These are phyloP conservation scores for Haliclystus octoradiatus DNA, from an alignment of 30 jellyfish, hydroid and myxozoan species.

Conservation along the genomic window DNA sequence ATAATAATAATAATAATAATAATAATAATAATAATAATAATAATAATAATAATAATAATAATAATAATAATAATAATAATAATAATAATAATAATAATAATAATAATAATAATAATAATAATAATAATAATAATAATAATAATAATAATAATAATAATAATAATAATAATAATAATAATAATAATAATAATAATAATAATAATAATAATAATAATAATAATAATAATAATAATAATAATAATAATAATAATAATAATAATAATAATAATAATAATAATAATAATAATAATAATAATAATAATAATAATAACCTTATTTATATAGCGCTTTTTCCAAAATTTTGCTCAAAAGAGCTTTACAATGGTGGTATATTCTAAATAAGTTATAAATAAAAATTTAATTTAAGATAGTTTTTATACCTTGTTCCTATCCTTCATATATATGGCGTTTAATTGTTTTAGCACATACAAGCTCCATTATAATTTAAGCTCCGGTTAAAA, in stretches of 20 bases:
- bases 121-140: slow-evolving; percentile 11
- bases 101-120: slow-evolving; percentile 9
- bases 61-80: slow-evolving; percentile 10
- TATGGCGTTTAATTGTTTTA: no score
- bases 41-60: slow-evolving; percentile 10
- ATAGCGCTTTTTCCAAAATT: no score
- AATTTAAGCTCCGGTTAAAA: no score
- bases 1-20: slow-evolving; percentile 11
- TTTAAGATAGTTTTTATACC: no score
- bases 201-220: slow-evolving; percentile 11
- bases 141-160: slow-evolving; percentile 9
- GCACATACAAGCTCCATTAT: no score
- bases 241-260: slow-evolving; percentile 12
- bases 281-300: slow-evolving; percentile 11
- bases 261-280: slow-evolving; percentile 10
- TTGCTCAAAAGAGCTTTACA: no score
- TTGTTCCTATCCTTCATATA: no score
- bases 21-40: slow-evolving; percentile 9
- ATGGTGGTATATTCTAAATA: no score
- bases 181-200: slow-evolving; percentile 12
- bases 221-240: slow-evolving; percentile 11
- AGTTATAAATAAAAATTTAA: no score
- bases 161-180: slow-evolving; percentile 10
- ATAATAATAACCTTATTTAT: no score
- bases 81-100: slow-evolving; percentile 7